Evolutionary conservation across 2,888 invertebrate species (phyloP), one percentile per base, ranked within the genome.

Genomic region (Mamestra brassicae): DNA sequence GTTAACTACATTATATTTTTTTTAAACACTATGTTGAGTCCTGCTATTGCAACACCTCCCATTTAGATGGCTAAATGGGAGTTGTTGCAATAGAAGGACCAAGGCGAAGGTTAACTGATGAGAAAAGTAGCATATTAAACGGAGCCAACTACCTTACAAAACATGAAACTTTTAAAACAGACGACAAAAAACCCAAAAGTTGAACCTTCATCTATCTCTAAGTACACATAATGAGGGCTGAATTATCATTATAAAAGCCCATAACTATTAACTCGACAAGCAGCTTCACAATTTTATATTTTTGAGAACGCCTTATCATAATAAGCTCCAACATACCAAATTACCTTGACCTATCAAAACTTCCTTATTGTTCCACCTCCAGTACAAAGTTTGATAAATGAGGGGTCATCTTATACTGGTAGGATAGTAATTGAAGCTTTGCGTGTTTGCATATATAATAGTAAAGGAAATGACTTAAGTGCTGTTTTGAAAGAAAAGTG

Each of bases 391-490:
- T 64, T 54, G 77, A 84, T 60, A 83, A 86, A 83, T 78, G 62
- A 81, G 26, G 60, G 83, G 60, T 87, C 85, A 75, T 76, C 36
- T 26, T 79, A 82, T 34, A 45, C 8, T 89, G 89, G 87, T 75
- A 65, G 34, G 76, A 13, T 50, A n/a, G 78, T 91, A 90, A 91
- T 90, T 81, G 88, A 84, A 70, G 78, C 71, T 87, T 92, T 74
- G 92, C 92, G 91, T 92, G 92, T 85, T 80, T 72, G 72, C 81
- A 84, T 73, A 81, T 80, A 89, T 91, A 88, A 87, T 83, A 72
- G 68, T 78, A 81, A 81, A 86, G 86, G 83, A 86, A 89, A 89
- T 88, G 84, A 87, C 74, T 83, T 85, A 86, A 88, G 83, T 84
- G 84, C 76, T 79, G 80, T 80, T 78, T 80, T 84, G 77, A 78